phyloP scores from a whole-genome alignment of 2,113 vertebrate species.

The Penelope pileata region DNA sequence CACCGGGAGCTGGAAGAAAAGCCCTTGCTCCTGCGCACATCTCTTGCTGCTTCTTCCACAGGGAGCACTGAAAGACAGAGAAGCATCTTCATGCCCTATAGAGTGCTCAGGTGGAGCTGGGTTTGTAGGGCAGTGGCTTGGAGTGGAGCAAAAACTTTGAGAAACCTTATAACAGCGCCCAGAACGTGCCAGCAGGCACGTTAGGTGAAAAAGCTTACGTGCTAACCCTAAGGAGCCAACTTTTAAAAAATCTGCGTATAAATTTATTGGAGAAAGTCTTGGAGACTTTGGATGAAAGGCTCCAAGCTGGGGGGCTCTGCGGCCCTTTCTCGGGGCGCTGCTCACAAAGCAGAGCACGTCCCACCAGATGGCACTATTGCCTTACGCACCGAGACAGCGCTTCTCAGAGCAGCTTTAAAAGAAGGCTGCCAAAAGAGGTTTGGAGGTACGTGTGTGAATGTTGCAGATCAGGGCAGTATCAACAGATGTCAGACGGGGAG shows the following conservation, averaged over 20 bases:
- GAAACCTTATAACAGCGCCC: background rate
- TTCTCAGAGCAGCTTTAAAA: background rate
- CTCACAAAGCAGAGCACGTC: accelerated
- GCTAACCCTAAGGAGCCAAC: accelerated
- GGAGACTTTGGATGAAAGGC: background rate
- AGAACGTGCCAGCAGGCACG: background rate
- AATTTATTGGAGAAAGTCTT: background rate
- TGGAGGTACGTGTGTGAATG: background rate
- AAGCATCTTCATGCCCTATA: background rate
- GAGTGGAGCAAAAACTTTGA: background rate
- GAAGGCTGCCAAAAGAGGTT: background rate
- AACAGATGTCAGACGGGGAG: background rate
- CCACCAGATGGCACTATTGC: constrained; percentile 77
- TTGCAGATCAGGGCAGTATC: background rate
- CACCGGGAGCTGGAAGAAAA: background rate
- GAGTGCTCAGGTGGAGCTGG: background rate
- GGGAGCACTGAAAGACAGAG: background rate
- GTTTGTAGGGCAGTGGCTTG: background rate
- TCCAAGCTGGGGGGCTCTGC: background rate
- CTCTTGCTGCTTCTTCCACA: background rate
- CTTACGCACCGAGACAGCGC: background rate
- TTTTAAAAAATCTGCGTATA: background rate
- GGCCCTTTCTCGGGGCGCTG: background rate
- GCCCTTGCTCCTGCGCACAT: background rate
- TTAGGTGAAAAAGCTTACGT: background rate